A percentile compares a stretch with the other conserved stretches of the same genome.
phyloP scores from a whole-genome alignment of 2,888 invertebrate genomes.

The Dascillus cervinus region DNA sequence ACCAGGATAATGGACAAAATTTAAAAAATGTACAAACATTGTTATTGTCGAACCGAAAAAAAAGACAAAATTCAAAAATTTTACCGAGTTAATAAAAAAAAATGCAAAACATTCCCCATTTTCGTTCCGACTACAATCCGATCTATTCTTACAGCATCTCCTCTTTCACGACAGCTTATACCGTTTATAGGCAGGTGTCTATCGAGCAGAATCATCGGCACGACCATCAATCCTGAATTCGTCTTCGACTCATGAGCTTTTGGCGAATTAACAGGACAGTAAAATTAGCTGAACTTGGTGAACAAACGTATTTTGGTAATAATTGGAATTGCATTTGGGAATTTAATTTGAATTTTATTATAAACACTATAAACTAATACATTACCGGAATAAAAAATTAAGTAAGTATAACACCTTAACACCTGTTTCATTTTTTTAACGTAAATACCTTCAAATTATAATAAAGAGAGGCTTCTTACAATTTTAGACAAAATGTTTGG shows the following conservation, averaged over 20 bases:
- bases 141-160: too few species aligned
- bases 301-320: constrained; percentile 4
- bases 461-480: constrained; percentile 5
- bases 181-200: too few species aligned
- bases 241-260: too few species aligned
- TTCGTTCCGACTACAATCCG: constrained; percentile 4
- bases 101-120: constrained; percentile 4
- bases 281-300: constrained; percentile 4
- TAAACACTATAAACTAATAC: constrained; percentile 7
- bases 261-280: constrained; percentile 5
- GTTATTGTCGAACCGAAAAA: too few species aligned
- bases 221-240: too few species aligned
- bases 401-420: constrained; percentile 6
- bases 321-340: too few species aligned
- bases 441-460: constrained; percentile 8
- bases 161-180: too few species aligned
- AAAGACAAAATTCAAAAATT: constrained; percentile 3
- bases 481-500: too few species aligned
- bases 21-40: too few species aligned
- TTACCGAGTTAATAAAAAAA: constrained; percentile 6
- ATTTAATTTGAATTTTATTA: constrained; percentile 7
- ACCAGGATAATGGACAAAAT: too few species aligned
- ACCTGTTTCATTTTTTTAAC: constrained; percentile 8
- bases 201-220: too few species aligned
- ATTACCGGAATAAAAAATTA: constrained; percentile 7